phyloP scores from a whole-genome alignment of 30 jellyfish, hydroid and myxozoan species.

The Aurelia coerulea region DNA sequence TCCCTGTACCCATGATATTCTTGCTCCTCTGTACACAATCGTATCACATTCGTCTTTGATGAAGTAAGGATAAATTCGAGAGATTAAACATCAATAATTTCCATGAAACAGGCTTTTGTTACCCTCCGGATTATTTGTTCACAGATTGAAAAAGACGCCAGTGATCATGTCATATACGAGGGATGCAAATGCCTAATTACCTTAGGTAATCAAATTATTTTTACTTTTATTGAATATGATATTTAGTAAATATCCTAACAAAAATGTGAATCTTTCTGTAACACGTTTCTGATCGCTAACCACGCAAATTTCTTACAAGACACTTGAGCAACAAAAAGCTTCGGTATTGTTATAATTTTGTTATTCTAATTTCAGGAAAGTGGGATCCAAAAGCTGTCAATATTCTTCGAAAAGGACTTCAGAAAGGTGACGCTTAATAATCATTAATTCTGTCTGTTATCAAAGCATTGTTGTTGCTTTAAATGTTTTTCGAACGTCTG shows the following conservation, averaged over 20 bases:
- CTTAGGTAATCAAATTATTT: constrained; percentile 20
- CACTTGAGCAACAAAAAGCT: no score
- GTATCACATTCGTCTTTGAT: no score
- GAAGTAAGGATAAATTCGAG: no score
- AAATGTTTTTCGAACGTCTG: neutral
- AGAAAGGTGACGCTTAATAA: constrained; percentile 28
- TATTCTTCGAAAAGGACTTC: constrained; percentile 29
- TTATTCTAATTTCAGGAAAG: constrained; percentile 15
- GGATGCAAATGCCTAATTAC: constrained; percentile 54
- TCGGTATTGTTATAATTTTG: no score
- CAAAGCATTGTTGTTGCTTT: neutral
- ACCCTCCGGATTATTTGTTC: neutral
- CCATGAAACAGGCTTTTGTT: neutral
- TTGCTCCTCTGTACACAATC: no score
- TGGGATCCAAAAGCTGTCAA: constrained; percentile 74
- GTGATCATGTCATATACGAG: constrained; percentile 25
- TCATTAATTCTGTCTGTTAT: neutral
- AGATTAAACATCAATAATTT: no score
- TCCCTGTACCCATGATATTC: no score
- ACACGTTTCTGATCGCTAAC: neutral
- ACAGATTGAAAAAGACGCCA: neutral
- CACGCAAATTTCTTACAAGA: neutral
- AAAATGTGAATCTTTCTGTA: neutral
- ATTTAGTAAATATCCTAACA: neutral
- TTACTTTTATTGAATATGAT: constrained; percentile 1